Evolutionary conservation across 1,140 invertebrate genomes (phyloP).

Genomic region (Maconellicoccus hirsutus): DNA sequence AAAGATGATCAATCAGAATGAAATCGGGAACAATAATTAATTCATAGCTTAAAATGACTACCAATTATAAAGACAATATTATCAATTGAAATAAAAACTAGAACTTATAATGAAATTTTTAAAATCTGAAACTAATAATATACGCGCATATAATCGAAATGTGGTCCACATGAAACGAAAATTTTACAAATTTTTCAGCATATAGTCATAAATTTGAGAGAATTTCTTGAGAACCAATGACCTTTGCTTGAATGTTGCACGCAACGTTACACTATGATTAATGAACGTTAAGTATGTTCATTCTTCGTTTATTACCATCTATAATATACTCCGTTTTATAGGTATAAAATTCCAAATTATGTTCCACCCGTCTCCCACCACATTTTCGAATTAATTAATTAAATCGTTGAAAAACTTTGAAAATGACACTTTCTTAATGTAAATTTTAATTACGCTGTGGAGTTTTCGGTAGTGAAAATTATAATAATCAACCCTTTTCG

Average conservation of each 20-base stretch:
- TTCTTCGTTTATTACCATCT: conserved; percentile 16
- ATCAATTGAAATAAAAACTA: too few species aligned
- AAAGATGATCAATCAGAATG: too few species aligned
- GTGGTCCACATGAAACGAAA: too few species aligned
- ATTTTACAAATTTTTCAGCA: too few species aligned
- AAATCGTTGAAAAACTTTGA: conserved; percentile 19
- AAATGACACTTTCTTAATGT: conserved; percentile 22
- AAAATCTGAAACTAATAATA: too few species aligned
- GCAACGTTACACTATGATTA: conserved; percentile 16
- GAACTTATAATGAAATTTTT: too few species aligned
- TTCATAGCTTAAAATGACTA: too few species aligned
- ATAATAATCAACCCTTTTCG: conserved; percentile 19
- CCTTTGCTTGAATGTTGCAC: neutral
- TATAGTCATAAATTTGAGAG: neutral
- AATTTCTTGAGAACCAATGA: conserved; percentile 5
- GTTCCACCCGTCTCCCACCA: neutral
- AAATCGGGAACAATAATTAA: too few species aligned
- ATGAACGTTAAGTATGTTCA: conserved; percentile 20
- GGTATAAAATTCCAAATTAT: conserved; percentile 22
- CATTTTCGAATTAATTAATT: conserved; percentile 12
- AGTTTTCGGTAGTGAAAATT: neutral
- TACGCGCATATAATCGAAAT: too few species aligned
- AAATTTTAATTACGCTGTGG: conserved; percentile 16
- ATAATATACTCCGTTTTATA: conserved; percentile 17
- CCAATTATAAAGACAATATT: too few species aligned